Evolutionary conservation across 1,140 invertebrate genomes (phyloP).

Genomic region (Xylocopa sonorina): DNA sequence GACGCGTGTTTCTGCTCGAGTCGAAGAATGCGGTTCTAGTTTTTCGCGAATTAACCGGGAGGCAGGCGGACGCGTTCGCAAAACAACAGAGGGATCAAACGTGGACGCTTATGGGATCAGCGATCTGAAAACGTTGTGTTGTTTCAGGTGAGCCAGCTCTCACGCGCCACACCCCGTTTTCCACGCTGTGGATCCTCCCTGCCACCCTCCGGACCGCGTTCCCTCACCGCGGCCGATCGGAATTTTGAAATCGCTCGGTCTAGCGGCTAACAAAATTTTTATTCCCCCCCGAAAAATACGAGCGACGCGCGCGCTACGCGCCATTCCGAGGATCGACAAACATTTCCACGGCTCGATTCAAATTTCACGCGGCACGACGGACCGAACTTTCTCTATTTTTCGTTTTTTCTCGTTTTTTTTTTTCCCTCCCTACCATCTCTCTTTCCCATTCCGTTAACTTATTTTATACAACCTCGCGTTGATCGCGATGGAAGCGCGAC

Average conservation of each 20-base stretch:
- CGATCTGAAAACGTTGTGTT: constrained; percentile 81
- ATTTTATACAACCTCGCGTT: background rate
- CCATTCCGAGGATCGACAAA: constrained; percentile 18
- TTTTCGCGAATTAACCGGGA: constrained; percentile 66
- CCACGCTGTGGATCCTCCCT: constrained; percentile 58
- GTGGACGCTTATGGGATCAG: constrained; percentile 80
- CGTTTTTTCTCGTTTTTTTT: no score
- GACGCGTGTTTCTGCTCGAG: background rate
- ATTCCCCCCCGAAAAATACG: constrained; percentile 40
- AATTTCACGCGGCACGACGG: background rate
- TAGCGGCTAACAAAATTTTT: constrained; percentile 60
- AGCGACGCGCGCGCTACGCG: background rate
- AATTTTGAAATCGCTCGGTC: constrained; percentile 67
- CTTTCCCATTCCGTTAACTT: background rate
- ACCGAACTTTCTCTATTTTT: no score
- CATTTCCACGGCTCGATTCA: background rate
- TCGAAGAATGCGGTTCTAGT: constrained; percentile 57
- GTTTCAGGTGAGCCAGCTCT: constrained; percentile 80
- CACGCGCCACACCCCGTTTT: constrained; percentile 76
- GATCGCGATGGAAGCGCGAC: background rate
- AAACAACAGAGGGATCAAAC: constrained; percentile 80
- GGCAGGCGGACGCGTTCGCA: constrained; percentile 61
- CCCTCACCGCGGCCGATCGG: constrained; percentile 58
- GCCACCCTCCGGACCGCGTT: constrained; percentile 44
- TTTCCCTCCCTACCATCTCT: background rate